Conservation (phyloP, 1,140 invertebrate species). For the Lethrus apterus region DNA sequence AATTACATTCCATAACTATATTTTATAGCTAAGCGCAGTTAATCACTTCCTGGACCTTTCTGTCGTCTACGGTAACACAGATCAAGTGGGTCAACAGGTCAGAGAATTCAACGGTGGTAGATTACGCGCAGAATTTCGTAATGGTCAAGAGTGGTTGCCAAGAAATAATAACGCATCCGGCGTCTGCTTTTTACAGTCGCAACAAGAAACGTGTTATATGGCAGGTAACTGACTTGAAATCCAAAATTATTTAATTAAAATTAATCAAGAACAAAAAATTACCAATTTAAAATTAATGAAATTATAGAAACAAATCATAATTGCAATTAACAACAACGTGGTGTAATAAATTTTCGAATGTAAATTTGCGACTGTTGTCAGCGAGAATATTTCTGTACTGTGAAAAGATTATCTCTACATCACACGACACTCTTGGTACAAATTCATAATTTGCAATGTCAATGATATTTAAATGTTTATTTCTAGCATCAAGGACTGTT, state of each 20-base stretch:
- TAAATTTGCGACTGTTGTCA: no score
- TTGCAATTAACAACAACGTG: no score
- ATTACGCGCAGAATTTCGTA: slow-evolving; percentile 52
- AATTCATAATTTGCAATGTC: no score
- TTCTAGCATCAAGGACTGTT: no score
- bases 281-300: no score
- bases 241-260: background rate
- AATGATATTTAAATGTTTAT: no score
- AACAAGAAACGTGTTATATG: slow-evolving; percentile 60
- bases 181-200: slow-evolving; percentile 48
- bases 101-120: slow-evolving; percentile 58
- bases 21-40: slow-evolving; percentile 65
- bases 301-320: no score
- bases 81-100: slow-evolving; percentile 53
- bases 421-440: background rate
- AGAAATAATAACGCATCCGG: slow-evolving; percentile 56
- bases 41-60: slow-evolving; percentile 81
- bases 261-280: background rate
- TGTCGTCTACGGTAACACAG: slow-evolving; percentile 71
- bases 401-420: background rate
- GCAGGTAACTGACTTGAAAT: slow-evolving; percentile 46
- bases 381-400: no score
- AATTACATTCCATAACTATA: slow-evolving; percentile 2
- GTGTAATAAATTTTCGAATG: no score
- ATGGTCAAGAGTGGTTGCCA: slow-evolving; percentile 62